These are phyloP conservation scores for Eulemur rufifrons DNA, from an alignment of 2,113 vertebrate genomes.

Conservation along the genomic window DNA sequence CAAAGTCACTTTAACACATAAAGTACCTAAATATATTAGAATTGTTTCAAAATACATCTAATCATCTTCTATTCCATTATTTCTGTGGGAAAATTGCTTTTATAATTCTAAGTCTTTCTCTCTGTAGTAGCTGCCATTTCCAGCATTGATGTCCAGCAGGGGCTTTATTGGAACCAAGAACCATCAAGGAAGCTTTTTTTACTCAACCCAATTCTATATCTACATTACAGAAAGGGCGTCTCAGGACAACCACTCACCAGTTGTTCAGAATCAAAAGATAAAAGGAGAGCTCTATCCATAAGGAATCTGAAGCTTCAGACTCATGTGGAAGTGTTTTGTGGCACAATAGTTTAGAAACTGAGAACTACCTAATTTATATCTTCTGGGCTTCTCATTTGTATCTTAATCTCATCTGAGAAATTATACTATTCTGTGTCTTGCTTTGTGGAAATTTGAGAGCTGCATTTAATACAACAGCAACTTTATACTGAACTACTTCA, in stretches of 20 bases:
- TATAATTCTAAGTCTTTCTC: background rate
- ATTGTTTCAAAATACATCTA: conserved; percentile 21
- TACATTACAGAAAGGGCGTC: background rate
- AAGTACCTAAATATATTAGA: background rate
- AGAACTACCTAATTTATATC: background rate
- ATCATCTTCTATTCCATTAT: background rate
- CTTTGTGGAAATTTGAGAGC: background rate
- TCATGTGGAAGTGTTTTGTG: background rate
- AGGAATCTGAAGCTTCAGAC: background rate
- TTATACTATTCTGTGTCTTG: background rate
- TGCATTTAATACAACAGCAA: background rate
- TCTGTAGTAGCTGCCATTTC: background rate
- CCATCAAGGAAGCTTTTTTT: background rate
- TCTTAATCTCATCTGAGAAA: background rate
- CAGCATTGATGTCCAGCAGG: background rate
- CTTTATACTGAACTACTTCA: background rate
- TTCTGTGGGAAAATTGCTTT: background rate
- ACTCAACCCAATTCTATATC: background rate
- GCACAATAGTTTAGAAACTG: background rate
- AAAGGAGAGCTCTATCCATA: background rate
- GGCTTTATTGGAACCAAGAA: background rate
- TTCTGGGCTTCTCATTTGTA: background rate
- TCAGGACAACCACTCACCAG: background rate
- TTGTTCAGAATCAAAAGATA: background rate
- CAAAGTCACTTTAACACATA: background rate